phyloP scores from a whole-genome alignment of 2,113 vertebrate species.

The Cyprinodon brontotheroides region DNA sequence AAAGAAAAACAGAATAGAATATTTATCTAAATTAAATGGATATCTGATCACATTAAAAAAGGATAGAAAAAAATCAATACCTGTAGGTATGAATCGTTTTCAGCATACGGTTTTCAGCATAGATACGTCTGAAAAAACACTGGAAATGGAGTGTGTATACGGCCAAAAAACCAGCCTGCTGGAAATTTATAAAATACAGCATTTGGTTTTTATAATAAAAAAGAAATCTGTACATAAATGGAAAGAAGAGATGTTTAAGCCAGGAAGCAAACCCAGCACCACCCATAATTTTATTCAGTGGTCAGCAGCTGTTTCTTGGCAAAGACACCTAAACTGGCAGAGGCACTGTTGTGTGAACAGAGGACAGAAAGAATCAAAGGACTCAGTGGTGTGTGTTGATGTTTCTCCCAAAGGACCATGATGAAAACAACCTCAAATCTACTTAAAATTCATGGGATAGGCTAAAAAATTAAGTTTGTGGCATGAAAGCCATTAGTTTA shows the following conservation, averaged over 20 bases:
- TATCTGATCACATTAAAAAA: too few relatives aligned
- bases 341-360: conserved; percentile 30
- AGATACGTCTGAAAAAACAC: too few relatives aligned
- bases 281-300: conserved; percentile 40
- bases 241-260: conserved; percentile 3
- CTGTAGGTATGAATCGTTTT: too few relatives aligned
- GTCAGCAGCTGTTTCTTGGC: conserved; percentile 49
- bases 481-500: not conserved
- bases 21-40: too few relatives aligned
- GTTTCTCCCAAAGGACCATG: conserved; percentile 32
- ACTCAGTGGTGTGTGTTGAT: conserved; percentile 39
- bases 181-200: too few relatives aligned
- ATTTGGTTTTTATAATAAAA: not conserved
- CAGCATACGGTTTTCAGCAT: too few relatives aligned
- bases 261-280: conserved; percentile 23
- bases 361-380: conserved; percentile 40
- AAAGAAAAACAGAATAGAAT: too few relatives aligned
- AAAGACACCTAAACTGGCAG: conserved; percentile 31
- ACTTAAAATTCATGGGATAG: not conserved
- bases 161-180: not conserved
- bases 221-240: conserved; percentile 14
- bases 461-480: not conserved
- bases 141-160: not conserved
- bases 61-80: too few relatives aligned
- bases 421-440: conserved; percentile 31